These are phyloP conservation scores for Sylvietta virens DNA, from an alignment of 2,113 vertebrate species.

Conservation along the genomic window DNA sequence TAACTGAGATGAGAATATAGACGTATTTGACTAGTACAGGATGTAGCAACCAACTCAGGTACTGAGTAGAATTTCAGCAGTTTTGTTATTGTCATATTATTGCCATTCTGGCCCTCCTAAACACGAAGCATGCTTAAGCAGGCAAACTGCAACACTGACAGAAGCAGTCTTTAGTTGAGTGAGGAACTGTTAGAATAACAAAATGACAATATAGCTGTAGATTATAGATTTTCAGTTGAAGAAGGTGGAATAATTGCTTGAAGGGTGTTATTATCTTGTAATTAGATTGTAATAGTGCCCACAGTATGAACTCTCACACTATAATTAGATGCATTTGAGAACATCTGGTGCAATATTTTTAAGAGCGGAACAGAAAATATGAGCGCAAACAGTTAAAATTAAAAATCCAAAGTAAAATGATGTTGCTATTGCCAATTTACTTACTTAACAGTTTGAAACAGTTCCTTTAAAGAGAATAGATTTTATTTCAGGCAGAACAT, in stretches of 20 bases:
- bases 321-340: background rate
- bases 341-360: background rate
- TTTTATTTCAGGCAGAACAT: background rate
- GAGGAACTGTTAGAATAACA: background rate
- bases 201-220: background rate
- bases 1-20: background rate
- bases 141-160: background rate
- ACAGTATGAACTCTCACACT: background rate
- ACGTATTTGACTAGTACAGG: background rate
- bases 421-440: background rate
- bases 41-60: background rate
- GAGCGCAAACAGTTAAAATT: background rate
- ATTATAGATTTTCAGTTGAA: background rate
- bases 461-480: background rate
- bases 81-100: background rate
- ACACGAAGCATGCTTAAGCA: background rate
- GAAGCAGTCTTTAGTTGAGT: background rate
- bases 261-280: background rate
- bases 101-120: background rate
- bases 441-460: background rate
- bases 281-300: conserved; percentile 15
- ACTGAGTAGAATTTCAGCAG: background rate
- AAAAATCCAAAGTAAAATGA: background rate
- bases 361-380: background rate
- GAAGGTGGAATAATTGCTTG: background rate